These are phyloP conservation scores for Drosophila albomicans DNA, from an alignment of 1,140 invertebrate genomes.

Conservation along the genomic window DNA sequence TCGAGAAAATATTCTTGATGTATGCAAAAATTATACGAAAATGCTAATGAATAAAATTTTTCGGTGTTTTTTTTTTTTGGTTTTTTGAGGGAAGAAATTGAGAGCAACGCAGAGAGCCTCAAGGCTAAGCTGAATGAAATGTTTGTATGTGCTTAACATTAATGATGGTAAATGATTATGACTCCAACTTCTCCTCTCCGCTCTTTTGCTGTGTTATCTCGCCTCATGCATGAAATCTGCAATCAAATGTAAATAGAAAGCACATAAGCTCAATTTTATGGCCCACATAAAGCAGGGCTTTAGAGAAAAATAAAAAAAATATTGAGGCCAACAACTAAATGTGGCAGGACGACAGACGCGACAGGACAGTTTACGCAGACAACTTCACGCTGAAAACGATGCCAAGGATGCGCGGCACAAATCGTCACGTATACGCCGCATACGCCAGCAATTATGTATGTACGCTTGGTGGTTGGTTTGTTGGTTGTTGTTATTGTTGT, in stretches of 20 bases:
- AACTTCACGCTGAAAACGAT: constrained; percentile 45
- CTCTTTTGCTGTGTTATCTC: constrained; percentile 24
- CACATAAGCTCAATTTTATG: constrained; percentile 62
- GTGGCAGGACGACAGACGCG: constrained; percentile 21
- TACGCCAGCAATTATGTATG: constrained; percentile 72
- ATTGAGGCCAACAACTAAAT: constrained; percentile 16
- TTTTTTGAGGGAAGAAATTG: not conserved
- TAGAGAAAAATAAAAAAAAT: constrained; percentile 32
- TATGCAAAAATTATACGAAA: constrained; percentile 2
- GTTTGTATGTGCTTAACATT: constrained; percentile 12
- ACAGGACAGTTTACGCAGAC: constrained; percentile 28
- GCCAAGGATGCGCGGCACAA: constrained; percentile 67
- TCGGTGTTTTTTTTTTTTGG: too few relatives aligned
- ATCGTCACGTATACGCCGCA: constrained; percentile 75
- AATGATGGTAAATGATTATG: constrained; percentile 29
- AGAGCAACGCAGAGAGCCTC: not conserved
- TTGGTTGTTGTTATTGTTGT: not conserved
- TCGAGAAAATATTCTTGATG: constrained; percentile 3
- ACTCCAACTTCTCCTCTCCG: not conserved
- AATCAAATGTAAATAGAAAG: constrained; percentile 79
- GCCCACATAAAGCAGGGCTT: constrained; percentile 63
- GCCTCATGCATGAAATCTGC: constrained; percentile 69
- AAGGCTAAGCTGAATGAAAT: constrained; percentile 20
- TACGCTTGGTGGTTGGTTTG: constrained; percentile 15
- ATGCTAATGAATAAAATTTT: constrained; percentile 1